phyloP scores from a whole-genome alignment of 1,140 invertebrate genomes.

The Wiebesia pumilae region DNA sequence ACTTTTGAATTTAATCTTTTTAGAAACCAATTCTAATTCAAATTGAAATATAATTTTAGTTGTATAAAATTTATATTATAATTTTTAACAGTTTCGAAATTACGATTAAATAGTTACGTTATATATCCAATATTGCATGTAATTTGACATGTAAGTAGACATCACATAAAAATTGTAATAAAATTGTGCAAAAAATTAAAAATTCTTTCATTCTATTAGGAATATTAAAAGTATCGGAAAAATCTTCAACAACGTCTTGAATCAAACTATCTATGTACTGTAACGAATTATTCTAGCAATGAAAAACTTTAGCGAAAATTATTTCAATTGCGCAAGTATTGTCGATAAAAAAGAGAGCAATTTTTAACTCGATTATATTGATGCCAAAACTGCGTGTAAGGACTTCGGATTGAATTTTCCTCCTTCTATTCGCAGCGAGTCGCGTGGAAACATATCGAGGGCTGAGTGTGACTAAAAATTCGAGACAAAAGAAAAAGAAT shows the following conservation, averaged over 20 bases:
- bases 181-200: neutral
- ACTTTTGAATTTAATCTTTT: no score
- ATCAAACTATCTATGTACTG: neutral
- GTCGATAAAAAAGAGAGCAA: neutral
- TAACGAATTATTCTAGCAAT: neutral
- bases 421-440: slow-evolving; percentile 56
- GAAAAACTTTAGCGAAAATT: neutral
- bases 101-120: no score
- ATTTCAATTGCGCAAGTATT: neutral
- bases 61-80: no score
- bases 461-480: slow-evolving; percentile 36
- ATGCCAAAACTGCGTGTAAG: neutral
- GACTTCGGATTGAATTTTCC: neutral
- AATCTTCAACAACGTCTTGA: neutral
- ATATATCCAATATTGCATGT: no score
- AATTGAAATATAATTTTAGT: no score
- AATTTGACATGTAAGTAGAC: no score
- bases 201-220: neutral
- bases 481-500: slow-evolving; percentile 44
- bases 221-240: neutral
- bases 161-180: no score
- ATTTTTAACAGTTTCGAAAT: no score
- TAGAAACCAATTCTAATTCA: no score
- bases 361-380: slow-evolving; percentile 22
- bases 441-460: slow-evolving; percentile 59